These are phyloP conservation scores for Raja brachyura DNA, from an alignment of 2,113 vertebrate genomes.

Conservation along the genomic window DNA sequence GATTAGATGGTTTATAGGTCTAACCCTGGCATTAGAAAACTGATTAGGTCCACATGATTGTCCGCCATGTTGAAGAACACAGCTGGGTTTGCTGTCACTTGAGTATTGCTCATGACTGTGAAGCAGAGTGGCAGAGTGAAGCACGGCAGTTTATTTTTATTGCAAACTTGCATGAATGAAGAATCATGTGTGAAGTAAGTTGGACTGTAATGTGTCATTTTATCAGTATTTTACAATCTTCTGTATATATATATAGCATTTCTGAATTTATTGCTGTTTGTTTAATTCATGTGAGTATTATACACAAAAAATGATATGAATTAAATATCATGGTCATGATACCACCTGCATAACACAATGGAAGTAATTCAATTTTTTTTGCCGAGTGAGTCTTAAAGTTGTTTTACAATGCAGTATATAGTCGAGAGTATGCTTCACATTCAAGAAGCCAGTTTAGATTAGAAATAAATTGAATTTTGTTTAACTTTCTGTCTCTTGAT, in stretches of 20 bases:
- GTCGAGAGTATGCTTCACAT: not conserved
- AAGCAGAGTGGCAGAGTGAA: not conserved
- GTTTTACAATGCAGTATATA: not conserved
- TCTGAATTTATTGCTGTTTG: not conserved
- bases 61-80: not conserved
- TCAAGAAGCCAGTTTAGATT: not conserved
- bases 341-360: not conserved
- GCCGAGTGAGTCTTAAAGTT: not conserved
- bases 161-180: not conserved
- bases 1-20: slow-evolving; percentile 77
- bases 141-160: not conserved
- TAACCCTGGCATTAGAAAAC: slow-evolving; percentile 70
- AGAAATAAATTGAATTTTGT: not conserved
- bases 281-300: not conserved
- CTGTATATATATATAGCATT: not conserved
- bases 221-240: not conserved
- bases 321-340: not conserved
- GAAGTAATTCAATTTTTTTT: not conserved
- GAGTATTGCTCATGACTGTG: not conserved
- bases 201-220: not conserved
- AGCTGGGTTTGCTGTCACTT: not conserved
- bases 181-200: slow-evolving; percentile 34
- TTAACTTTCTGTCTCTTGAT: not conserved
- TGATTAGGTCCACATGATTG: slow-evolving; percentile 56
- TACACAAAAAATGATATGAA: not conserved